phyloP scores from a whole-genome alignment of 2,797 vertebrate genomes.

The Galaxias olidus region DNA sequence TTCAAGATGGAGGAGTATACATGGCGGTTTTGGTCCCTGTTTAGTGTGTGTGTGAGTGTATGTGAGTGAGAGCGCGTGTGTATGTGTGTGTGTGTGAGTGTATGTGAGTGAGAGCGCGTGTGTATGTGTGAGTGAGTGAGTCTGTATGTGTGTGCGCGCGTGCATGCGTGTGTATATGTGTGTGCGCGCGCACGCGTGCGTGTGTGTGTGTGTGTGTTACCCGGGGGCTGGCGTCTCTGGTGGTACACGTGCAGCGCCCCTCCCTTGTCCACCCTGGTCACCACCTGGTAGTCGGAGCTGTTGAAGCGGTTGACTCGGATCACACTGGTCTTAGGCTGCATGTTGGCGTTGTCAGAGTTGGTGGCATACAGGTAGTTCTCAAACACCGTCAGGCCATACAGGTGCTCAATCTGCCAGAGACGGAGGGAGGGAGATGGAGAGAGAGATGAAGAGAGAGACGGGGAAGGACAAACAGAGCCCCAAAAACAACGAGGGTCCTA shows the following conservation, averaged over 20 bases:
- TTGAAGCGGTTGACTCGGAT: slow-evolving; percentile 96
- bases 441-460: background rate
- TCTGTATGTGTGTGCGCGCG: no score
- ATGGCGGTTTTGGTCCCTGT: no score
- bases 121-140: no score
- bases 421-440: background rate
- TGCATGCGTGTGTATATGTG: background rate
- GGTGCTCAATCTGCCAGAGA: slow-evolving; percentile 86
- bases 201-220: slow-evolving; percentile 55
- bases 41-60: no score
- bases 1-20: no score
- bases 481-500: background rate
- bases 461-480: background rate
- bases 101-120: no score
- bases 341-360: slow-evolving; percentile 93
- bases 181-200: background rate
- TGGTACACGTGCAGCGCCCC: slow-evolving; percentile 96
- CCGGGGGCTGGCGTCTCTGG: slow-evolving; percentile 92
- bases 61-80: no score
- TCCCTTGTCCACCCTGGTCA: slow-evolving; percentile 93
- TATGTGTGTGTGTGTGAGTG: no score
- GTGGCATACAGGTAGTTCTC: slow-evolving; percentile 98
- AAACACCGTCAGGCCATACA: slow-evolving; percentile 93
- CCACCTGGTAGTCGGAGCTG: slow-evolving; percentile 93
- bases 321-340: slow-evolving; percentile 95